Base-by-base conservation (phyloP, 2,113 vertebrate species). In the Menidia beryllina region DNA sequence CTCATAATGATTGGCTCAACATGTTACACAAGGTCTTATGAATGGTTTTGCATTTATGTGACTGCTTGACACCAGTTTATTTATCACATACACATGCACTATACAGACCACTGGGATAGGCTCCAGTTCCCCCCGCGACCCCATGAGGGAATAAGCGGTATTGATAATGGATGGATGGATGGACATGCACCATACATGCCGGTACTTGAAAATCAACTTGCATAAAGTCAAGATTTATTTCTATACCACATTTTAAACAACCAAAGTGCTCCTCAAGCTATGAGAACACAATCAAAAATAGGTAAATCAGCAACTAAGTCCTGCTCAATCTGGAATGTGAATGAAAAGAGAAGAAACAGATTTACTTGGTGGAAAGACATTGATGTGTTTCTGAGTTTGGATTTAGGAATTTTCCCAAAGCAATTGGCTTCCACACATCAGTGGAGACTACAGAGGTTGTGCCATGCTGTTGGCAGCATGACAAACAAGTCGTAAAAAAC, bases 391-490 rank as follows among this genome's bases (percentile, higher is more conserved):
- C 41, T 24, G 56, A 59, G 23, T 23, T 15, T 26, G 38, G 12
- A 54, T 34, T 11, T n/a, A 45, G 24, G 23, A 45, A 39, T 23
- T 34, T 13, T 21, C 54, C 34, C n/a, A 25, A 23, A 25, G 23
- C 25, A 26, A 26, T n/a, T 26, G 20, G 17, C 39, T 19, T 4
- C 17, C 23, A 58, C 20, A 43, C 38, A 5, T 24, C 14, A 26
- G 9, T 14, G 17, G 38, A 25, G 30, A 39, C 38, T 45, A 39
- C 19, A 43, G 39, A 26, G 39, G 25, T 65, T 67, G 64, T 13
- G 24, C 50, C 56, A 59, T 19, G 38, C 56, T 43, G 38, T 59
- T 59, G 15, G 56, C 21, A 25, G 7, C 23, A 19, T 61, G 26
- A 34, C 12, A 48, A 30, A 17, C 12, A 21, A n/a, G n/a, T n/a